Conservation (phyloP, 2,888 invertebrate species). For the Drosophila lacicola region DNA sequence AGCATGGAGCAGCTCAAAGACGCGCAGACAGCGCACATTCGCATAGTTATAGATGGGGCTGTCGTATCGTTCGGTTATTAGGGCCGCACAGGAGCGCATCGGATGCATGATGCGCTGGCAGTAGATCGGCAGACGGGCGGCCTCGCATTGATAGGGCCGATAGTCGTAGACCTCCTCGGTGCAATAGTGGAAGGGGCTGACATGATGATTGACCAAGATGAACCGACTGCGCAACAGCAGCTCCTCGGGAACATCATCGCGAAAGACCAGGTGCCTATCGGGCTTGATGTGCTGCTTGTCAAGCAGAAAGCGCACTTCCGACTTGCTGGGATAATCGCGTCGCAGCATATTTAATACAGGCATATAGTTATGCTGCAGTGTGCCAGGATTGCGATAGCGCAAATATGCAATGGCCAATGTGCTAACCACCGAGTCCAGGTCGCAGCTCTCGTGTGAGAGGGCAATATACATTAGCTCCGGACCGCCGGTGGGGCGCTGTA, state of each 20-base stretch:
- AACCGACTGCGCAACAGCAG: slow-evolving; percentile 46
- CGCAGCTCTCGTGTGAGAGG: slow-evolving; percentile 54
- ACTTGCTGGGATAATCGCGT: slow-evolving; percentile 40
- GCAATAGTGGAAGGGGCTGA: slow-evolving; percentile 49
- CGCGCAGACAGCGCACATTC: slow-evolving; percentile 6
- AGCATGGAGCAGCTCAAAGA: slow-evolving; percentile 56
- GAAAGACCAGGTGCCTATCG: slow-evolving; percentile 48
- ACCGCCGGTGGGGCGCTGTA: slow-evolving; percentile 32
- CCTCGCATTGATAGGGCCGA: slow-evolving; percentile 34
- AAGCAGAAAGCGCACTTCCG: slow-evolving; percentile 48
- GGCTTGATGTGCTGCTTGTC: slow-evolving; percentile 21
- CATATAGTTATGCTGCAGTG: slow-evolving; percentile 18
- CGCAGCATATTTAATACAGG: slow-evolving; percentile 59
- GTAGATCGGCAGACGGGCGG: slow-evolving; percentile 37
- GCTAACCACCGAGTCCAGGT: slow-evolving; percentile 59
- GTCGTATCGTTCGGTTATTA: slow-evolving; percentile 35
- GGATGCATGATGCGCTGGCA: slow-evolving; percentile 44
- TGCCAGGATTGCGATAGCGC: slow-evolving; percentile 28
- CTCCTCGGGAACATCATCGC: slow-evolving; percentile 50
- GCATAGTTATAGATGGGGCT: slow-evolving; percentile 16
- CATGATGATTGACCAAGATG: slow-evolving; percentile 59
- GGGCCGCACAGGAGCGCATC: slow-evolving; percentile 48
- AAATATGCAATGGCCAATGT: slow-evolving; percentile 54
- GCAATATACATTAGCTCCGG: slow-evolving; percentile 29
- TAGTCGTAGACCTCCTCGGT: slow-evolving; percentile 55